A percentile compares a stretch with the other conserved stretches of the same genome.
phyloP scores from a whole-genome alignment of 2,888 invertebrate genomes.

The Scaptomyza caliginosa region DNA sequence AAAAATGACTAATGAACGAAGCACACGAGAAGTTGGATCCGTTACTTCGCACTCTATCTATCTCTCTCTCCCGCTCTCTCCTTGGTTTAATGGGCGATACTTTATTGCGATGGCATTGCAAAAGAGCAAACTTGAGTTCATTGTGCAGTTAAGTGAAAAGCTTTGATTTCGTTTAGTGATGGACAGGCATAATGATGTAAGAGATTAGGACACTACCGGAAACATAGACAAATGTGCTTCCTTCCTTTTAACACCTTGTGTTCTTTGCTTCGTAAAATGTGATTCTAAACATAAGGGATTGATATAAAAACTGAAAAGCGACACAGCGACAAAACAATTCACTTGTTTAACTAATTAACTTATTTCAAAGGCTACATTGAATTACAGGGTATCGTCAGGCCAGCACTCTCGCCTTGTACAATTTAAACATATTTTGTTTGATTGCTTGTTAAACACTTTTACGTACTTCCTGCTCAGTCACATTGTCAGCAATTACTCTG shows the following conservation, averaged over 20 bases:
- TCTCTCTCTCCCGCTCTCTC: neutral
- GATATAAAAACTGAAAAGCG: too few relatives aligned
- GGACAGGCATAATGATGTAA: neutral
- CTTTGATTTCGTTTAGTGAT: neutral
- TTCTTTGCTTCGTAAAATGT: too few relatives aligned
- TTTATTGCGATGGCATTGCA: neutral
- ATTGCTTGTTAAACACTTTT: conserved; percentile 40
- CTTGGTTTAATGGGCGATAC: neutral
- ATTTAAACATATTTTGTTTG: neutral
- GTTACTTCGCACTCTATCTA: conserved; percentile 2
- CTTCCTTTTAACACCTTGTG: neutral
- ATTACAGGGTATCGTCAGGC: neutral
- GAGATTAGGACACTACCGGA: conserved; percentile 3
- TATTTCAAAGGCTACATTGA: neutral
- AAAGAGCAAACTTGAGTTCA: conserved; percentile 6
- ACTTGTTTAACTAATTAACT: neutral
- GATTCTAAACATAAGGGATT: too few relatives aligned
- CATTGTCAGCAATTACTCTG: conserved; percentile 70
- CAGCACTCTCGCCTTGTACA: neutral
- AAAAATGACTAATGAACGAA: conserved; percentile 69
- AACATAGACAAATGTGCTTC: conserved; percentile 2
- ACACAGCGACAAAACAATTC: too few relatives aligned
- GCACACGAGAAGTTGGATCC: conserved; percentile 43
- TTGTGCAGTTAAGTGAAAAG: conserved; percentile 15
- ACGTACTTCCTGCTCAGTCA: conserved; percentile 70